These are phyloP conservation scores for Folsomia manolachei DNA, from an alignment of 2,888 invertebrate genomes.

Conservation along the genomic window DNA sequence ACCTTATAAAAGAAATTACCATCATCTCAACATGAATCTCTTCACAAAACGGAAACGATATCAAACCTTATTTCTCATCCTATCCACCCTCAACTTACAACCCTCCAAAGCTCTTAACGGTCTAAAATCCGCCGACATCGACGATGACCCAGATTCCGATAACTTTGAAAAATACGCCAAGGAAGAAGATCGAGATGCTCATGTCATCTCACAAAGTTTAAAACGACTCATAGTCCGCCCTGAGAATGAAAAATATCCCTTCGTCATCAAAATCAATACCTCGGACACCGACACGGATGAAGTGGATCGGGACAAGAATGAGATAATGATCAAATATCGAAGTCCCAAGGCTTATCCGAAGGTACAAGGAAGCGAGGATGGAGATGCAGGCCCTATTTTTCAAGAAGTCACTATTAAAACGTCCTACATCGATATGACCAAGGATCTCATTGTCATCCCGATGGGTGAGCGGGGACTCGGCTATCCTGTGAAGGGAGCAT, in stretches of 20 bases:
- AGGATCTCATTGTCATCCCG: conserved; percentile 24
- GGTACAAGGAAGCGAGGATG: neutral
- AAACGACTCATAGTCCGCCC: conserved; percentile 5
- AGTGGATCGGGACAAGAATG: neutral
- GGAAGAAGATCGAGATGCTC: neutral
- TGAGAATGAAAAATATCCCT: conserved; percentile 9
- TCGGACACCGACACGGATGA: neutral
- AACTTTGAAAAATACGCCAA: neutral
- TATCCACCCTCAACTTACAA: too few relatives aligned
- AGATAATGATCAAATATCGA: neutral
- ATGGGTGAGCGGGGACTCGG: conserved; percentile 31
- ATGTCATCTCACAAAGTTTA: neutral
- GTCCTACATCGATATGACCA: neutral
- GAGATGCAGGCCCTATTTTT: neutral
- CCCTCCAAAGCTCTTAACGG: neutral
- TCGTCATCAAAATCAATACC: neutral
- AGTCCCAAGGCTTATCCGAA: neutral
- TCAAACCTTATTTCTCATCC: too few relatives aligned
- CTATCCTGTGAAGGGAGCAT: conserved; percentile 20
- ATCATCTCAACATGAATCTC: too few relatives aligned
- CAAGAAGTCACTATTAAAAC: neutral
- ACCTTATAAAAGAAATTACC: too few relatives aligned
- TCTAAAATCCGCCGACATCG: neutral
- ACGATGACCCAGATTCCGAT: neutral
- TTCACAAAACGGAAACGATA: too few relatives aligned